A percentile compares a stretch with the other conserved stretches of the same genome.
Evolutionary conservation across 2,888 invertebrate species (phyloP).

Genomic region (Rotaria macrura): DNA sequence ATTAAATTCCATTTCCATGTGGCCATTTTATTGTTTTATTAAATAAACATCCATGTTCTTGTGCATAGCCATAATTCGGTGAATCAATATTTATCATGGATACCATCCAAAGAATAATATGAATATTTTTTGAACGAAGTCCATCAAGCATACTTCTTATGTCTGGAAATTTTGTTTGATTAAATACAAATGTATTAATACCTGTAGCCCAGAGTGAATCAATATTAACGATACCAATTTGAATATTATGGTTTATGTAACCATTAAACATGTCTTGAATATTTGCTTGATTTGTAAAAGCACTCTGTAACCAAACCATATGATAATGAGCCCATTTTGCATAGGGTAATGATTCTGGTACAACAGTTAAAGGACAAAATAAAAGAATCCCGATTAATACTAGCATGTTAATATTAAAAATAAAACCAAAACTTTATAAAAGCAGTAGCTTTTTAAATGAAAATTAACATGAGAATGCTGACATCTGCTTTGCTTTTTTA

Average conservation of each 20-base stretch:
- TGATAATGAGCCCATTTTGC: conserved; percentile 29
- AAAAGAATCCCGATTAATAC: not conserved
- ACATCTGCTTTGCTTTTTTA: conserved; percentile 24
- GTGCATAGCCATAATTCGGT: conserved; percentile 18
- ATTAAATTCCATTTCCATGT: conserved; percentile 14
- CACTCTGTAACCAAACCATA: conserved; percentile 28
- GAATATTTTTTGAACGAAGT: conserved; percentile 24
- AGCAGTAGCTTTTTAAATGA: not conserved
- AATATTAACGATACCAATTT: conserved; percentile 22
- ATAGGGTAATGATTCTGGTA: conserved; percentile 11
- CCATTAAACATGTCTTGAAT: conserved; percentile 14
- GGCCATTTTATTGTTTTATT: conserved; percentile 30
- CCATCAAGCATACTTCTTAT: conserved; percentile 13
- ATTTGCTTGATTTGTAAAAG: conserved; percentile 21
- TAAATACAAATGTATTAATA: conserved; percentile 27
- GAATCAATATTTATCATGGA: conserved; percentile 26
- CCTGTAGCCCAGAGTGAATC: conserved; percentile 27
- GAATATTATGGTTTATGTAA: conserved; percentile 21
- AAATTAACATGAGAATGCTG: not conserved
- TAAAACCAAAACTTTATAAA: not conserved
- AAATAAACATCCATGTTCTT: conserved; percentile 26
- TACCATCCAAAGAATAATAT: conserved; percentile 26
- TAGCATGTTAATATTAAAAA: not conserved
- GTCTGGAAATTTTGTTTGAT: conserved; percentile 22
- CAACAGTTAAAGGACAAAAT: not conserved